These are phyloP conservation scores for Diarsia rubi DNA, from an alignment of 2,888 invertebrate species.

Conservation along the genomic window DNA sequence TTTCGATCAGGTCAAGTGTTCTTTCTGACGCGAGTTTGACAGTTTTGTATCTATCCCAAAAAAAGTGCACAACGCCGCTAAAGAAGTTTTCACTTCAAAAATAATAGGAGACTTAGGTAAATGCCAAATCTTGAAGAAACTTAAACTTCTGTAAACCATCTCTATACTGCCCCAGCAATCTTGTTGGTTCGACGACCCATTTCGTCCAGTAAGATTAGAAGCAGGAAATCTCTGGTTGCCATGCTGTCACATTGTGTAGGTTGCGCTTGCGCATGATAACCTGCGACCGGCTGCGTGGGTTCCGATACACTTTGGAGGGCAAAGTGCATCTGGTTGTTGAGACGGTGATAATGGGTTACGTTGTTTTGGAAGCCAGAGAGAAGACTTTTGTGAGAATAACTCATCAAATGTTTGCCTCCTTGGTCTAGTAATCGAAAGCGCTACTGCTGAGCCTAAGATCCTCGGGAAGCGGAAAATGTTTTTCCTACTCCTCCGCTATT, in stretches of 20 bases:
- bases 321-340: conserved; percentile 38
- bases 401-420: not conserved
- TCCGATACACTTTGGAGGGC: conserved; percentile 32
- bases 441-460: too few relatives aligned
- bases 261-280: conserved; percentile 56
- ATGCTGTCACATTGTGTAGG: conserved; percentile 58
- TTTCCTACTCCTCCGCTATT: too few relatives aligned
- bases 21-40: too few relatives aligned
- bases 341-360: conserved; percentile 26
- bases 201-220: conserved; percentile 54
- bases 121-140: not conserved
- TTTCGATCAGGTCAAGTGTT: too few relatives aligned
- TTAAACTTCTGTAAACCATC: conserved; percentile 1
- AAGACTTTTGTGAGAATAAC: not conserved
- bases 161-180: not conserved
- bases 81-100: too few relatives aligned
- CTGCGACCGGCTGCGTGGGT: conserved; percentile 48
- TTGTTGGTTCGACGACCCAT: conserved; percentile 44
- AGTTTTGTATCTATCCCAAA: too few relatives aligned
- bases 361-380: not conserved
- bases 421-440: too few relatives aligned
- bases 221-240: conserved; percentile 65
- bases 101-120: not conserved
- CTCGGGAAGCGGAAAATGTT: too few relatives aligned
- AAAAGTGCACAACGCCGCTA: too few relatives aligned